phyloP scores from a whole-genome alignment of 2,797 vertebrate genomes.

The Lacerta viridis region DNA sequence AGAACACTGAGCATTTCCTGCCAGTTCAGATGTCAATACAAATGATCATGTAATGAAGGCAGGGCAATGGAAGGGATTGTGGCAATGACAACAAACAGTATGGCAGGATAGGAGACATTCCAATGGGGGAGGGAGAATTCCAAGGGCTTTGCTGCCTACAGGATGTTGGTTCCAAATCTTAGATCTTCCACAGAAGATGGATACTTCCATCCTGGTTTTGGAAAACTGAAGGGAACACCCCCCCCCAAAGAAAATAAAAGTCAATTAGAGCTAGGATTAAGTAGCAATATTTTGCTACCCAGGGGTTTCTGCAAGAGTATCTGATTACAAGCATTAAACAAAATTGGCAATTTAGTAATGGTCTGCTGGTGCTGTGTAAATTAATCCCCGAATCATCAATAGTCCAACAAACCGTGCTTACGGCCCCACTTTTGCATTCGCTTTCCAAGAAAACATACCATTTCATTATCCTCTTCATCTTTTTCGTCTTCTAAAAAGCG shows the following conservation, averaged over 20 bases:
- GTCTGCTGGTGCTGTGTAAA: slow-evolving; percentile 26
- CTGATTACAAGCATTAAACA: background rate
- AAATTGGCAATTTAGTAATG: background rate
- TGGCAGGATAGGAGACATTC: slow-evolving; percentile 14
- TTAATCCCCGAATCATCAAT: slow-evolving; percentile 17
- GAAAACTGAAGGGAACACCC: slow-evolving; percentile 46
- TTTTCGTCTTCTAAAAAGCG: slow-evolving; percentile 93
- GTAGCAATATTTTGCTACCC: background rate
- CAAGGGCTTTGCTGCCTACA: slow-evolving; percentile 1
- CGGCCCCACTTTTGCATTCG: background rate
- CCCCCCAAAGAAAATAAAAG: slow-evolving; percentile 30
- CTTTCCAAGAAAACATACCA: slow-evolving; percentile 81
- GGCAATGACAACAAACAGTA: slow-evolving; percentile 44
- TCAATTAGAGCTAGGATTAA: background rate
- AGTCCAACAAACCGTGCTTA: slow-evolving; percentile 3
- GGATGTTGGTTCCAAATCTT: slow-evolving; percentile 53
- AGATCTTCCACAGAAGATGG: slow-evolving; percentile 46
- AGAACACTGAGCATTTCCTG: slow-evolving; percentile 39
- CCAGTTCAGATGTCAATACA: slow-evolving; percentile 44
- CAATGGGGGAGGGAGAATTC: slow-evolving; percentile 20
- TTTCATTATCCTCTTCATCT: slow-evolving; percentile 90
- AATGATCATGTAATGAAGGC: slow-evolving; percentile 24
- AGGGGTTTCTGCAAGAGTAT: background rate
- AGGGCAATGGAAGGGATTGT: background rate
- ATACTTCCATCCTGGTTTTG: slow-evolving; percentile 56